Base-by-base conservation (phyloP, 2,888 invertebrate species). In the Eutolmus rufibarbis region DNA sequence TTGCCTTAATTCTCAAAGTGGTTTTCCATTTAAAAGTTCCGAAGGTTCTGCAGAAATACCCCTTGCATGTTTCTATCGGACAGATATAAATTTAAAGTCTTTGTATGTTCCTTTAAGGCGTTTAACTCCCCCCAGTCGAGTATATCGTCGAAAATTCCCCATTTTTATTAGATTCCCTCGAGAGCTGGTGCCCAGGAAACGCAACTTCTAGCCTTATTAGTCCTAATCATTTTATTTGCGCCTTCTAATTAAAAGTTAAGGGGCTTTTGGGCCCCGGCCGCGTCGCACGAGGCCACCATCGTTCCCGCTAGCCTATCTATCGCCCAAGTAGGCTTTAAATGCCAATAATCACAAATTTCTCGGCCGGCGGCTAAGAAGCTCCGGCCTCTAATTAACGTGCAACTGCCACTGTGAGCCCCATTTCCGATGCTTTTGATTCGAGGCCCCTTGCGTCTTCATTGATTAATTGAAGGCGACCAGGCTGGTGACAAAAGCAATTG, bases 1-100 rank as follows among this genome's bases (percentile, higher is more conserved):
- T 85, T 85, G 43, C 85, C 46, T 85, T 74, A 85, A 85, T 85
- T 85, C 85, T 74, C 43, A 43, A 85, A 85, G 57, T 85, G 51
- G 57, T 66, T 74, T 46, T 85, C 74, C 74, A 74, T 46, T 85
- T 85, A 46, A 85, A 85, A 85, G 46, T 85, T 85, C 43, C 74
- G 74, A 43, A 85, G 85, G 85, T 31, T 46, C 74, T 40, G 74
- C 46, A 85, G 43, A 74, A 85, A 85, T 85, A 85, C 46, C 74
- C 85, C 74, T 74, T 85, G 85, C 85, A 74, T 85, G 85, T 46
- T 40, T 43, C 16, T 74, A 85, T 31, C 31, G 85, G 74, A 85
- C 74, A 74, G 74, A 74, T 74, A 74, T 74, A 43, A 74, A 74
- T 85, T 85, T 28, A 85, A 46, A 74, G 31, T 43, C 74, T n/a